Evolutionary conservation across 2,888 invertebrate genomes (phyloP).

Genomic region (Microchrysa polita): DNA sequence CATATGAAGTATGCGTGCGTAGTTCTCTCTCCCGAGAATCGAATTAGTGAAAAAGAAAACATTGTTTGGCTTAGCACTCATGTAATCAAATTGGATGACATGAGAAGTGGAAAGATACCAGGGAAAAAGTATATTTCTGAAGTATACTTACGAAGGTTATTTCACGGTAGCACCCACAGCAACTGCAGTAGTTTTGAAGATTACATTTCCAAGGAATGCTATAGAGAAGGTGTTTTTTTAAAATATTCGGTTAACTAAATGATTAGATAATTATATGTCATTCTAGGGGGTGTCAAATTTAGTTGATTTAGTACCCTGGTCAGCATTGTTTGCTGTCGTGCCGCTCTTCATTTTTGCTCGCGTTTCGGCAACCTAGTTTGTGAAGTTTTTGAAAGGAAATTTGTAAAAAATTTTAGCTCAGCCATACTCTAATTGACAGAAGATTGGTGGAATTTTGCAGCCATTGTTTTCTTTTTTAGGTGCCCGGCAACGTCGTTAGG

Average conservation of each 20-base stretch:
- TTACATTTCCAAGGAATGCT: neutral
- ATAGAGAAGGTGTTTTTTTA: neutral
- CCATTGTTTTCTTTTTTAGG: too few relatives aligned
- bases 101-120: conserved; percentile 26
- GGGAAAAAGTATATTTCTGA: conserved; percentile 21
- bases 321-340: neutral
- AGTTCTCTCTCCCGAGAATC: too few relatives aligned
- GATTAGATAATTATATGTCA: conserved; percentile 39
- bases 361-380: too few relatives aligned
- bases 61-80: conserved; percentile 32
- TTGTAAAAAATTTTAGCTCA: conserved; percentile 8
- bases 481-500: neutral
- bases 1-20: too few relatives aligned
- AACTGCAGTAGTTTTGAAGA: neutral
- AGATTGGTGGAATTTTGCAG: neutral
- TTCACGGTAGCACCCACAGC: conserved; percentile 29
- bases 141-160: conserved; percentile 28
- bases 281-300: conserved; percentile 34
- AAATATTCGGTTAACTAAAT: neutral
- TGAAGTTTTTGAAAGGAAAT: neutral
- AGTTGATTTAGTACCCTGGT: conserved; percentile 38
- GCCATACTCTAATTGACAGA: conserved; percentile 19
- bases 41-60: conserved; percentile 4
- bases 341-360: too few relatives aligned
- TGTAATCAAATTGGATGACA: conserved; percentile 43